phyloP scores from a whole-genome alignment of 2,797 vertebrate species.

The Acomys russatus region DNA sequence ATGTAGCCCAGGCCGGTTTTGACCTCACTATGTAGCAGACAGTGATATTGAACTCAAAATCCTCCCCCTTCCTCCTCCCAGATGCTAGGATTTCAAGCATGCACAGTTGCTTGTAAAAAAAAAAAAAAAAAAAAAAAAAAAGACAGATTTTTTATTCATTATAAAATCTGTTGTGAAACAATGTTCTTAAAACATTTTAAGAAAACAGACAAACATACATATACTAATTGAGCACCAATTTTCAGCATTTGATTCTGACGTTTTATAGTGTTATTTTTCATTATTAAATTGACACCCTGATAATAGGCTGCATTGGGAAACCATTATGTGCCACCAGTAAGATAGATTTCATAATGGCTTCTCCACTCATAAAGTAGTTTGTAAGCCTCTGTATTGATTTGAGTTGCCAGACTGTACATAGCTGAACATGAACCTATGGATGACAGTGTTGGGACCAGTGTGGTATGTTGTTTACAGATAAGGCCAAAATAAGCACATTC shows the following conservation, averaged over 20 bases:
- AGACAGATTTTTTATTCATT: constrained; percentile 34
- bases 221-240: not conserved
- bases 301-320: not conserved
- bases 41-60: not conserved
- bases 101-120: not conserved
- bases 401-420: not conserved
- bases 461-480: constrained; percentile 23
- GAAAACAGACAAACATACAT: not conserved
- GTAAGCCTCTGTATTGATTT: not conserved
- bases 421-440: not conserved
- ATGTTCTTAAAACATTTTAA: not conserved
- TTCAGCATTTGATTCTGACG: constrained; percentile 20
- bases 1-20: not conserved
- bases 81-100: not conserved
- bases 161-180: constrained; percentile 1
- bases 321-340: constrained; percentile 32
- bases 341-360: constrained; percentile 13
- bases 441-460: not conserved
- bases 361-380: constrained; percentile 38
- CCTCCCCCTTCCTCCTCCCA: not conserved
- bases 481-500: constrained; percentile 23
- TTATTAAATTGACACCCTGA: constrained; percentile 17
- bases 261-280: constrained; percentile 20
- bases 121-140: too few relatives aligned
- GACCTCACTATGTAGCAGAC: not conserved